Evolutionary conservation across 2,888 invertebrate genomes (phyloP).

Genomic region (Temnothorax rugatulus): DNA sequence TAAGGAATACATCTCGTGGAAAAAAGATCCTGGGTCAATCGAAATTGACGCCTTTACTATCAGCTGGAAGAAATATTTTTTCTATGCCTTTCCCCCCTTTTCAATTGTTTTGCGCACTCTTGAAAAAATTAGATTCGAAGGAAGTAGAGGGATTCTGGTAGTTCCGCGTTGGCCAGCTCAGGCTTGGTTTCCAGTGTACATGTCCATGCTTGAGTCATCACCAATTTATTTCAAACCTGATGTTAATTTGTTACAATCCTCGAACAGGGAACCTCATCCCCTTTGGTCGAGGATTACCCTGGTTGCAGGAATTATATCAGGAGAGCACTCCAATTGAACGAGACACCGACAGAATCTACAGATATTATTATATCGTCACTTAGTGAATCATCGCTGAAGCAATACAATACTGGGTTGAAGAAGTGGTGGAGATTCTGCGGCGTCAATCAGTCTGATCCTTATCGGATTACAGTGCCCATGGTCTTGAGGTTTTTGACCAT

Average conservation of each 20-base stretch:
- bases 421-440: neutral
- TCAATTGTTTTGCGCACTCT: neutral
- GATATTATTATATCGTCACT: neutral
- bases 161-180: constrained; percentile 45
- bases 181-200: constrained; percentile 11
- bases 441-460: neutral
- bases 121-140: constrained; percentile 47
- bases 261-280: neutral
- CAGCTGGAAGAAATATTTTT: too few relatives aligned
- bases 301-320: constrained; percentile 16
- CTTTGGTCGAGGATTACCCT: neutral
- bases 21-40: too few relatives aligned
- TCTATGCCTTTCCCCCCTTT: too few relatives aligned
- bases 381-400: neutral
- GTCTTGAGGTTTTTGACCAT: neutral
- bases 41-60: too few relatives aligned
- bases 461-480: neutral
- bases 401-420: neutral
- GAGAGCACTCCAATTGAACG: neutral
- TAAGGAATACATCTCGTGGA: too few relatives aligned
- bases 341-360: neutral
- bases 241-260: neutral
- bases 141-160: constrained; percentile 26
- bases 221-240: neutral
- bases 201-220: neutral